Percentiles rank a stretch among this genome's conserved stretches.
Conservation (phyloP, 2,888 invertebrate species). For the Suillia variegata region DNA sequence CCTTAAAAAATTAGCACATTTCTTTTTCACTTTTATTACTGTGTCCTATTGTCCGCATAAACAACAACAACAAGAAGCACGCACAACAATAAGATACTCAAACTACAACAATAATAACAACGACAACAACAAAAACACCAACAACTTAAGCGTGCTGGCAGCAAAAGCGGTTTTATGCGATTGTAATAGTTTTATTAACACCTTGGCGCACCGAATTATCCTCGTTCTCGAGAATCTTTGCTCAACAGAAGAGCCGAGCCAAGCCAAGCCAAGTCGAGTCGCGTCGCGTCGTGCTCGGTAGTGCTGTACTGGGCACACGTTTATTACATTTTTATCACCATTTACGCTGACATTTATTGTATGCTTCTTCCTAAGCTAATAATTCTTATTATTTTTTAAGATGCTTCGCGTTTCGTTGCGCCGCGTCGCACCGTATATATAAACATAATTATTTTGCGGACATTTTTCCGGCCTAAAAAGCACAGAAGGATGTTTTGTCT, state of each 20-base stretch:
- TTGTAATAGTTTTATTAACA: conserved; percentile 37
- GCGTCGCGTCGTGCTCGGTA: no score
- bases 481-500: no score
- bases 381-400: no score
- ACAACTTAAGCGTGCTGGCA: not conserved
- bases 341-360: conserved; percentile 48
- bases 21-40: no score
- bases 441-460: not conserved
- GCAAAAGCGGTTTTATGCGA: conserved; percentile 2
- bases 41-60: not conserved
- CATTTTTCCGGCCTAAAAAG: not conserved
- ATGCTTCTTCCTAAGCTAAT: conserved; percentile 36
- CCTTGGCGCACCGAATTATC: conserved; percentile 28
- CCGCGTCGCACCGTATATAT: not conserved
- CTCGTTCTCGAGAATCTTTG: no score
- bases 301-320: no score
- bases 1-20: no score
- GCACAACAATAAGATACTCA: not conserved
- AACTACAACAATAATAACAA: not conserved
- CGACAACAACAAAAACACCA: not conserved
- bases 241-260: no score
- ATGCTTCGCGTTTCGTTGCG: not conserved
- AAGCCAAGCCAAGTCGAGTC: no score
- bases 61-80: not conserved
- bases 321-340: conserved; percentile 48